Percentiles rank a stretch among this genome's conserved stretches.
These are phyloP conservation scores for Microcebus lehilahytsara DNA, from an alignment of 2,113 vertebrate species.

Conservation along the genomic window DNA sequence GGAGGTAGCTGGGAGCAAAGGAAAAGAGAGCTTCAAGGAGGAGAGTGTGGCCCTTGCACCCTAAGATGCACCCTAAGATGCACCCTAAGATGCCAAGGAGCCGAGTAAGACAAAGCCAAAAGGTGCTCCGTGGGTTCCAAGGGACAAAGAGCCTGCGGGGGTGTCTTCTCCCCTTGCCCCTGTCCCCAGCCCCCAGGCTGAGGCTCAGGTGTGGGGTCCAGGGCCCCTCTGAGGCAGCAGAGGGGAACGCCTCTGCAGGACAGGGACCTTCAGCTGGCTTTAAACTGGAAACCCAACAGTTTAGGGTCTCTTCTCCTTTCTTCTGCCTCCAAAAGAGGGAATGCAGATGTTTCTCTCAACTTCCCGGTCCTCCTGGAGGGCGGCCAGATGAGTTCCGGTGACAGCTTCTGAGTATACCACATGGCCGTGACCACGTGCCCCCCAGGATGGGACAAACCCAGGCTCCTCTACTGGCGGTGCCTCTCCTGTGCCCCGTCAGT, in stretches of 20 bases:
- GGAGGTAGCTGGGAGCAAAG: not conserved
- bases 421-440: fast-evolving
- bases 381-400: not conserved
- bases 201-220: not conserved
- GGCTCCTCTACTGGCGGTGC: not conserved
- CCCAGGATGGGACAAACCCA: not conserved
- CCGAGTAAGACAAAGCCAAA: not conserved
- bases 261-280: not conserved
- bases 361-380: not conserved
- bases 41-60: not conserved
- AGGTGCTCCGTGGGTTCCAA: not conserved
- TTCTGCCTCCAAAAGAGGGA: not conserved
- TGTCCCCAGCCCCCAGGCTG: not conserved
- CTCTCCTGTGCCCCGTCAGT: not conserved
- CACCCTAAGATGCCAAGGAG: not conserved
- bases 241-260: too few species aligned
- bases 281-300: not conserved
- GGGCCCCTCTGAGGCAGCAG: not conserved
- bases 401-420: not conserved
- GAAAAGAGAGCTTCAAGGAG: not conserved
- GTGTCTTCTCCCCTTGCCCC: not conserved
- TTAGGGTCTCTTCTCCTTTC: not conserved
- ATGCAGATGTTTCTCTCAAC: not conserved
- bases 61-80: not conserved
- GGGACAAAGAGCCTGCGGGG: not conserved